Conservation (phyloP, 2,113 vertebrate genomes). For the Polyodon spathula region DNA sequence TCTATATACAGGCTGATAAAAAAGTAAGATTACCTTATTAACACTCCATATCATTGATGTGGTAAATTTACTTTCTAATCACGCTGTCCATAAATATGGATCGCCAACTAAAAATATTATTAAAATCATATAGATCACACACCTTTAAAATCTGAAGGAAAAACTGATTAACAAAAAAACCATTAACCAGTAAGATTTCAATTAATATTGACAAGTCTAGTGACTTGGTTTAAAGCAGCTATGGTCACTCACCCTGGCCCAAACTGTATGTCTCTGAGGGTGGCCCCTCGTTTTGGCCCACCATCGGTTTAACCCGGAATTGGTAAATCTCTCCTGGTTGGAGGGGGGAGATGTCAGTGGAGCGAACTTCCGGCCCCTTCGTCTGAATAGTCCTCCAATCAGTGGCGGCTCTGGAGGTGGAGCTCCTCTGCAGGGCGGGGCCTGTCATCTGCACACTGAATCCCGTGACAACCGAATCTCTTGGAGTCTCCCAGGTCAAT, state of each 20-base stretch:
- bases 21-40: too few species aligned
- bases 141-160: too few species aligned
- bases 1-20: too few species aligned
- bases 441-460: slow-evolving; percentile 52
- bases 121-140: too few species aligned
- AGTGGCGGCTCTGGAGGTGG: background rate
- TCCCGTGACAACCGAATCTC: slow-evolving; percentile 46
- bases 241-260: slow-evolving; percentile 34
- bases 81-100: too few species aligned
- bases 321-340: slow-evolving; percentile 35
- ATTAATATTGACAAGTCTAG: background rate
- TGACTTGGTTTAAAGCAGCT: background rate
- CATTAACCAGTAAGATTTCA: too few species aligned
- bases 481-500: slow-evolving; percentile 46
- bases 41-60: too few species aligned
- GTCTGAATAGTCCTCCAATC: slow-evolving; percentile 28
- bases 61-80: too few species aligned
- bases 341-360: slow-evolving; percentile 30
- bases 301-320: slow-evolving; percentile 46
- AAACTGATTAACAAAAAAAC: too few species aligned
- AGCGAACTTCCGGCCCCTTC: slow-evolving; percentile 29
- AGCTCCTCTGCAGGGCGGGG: slow-evolving; percentile 21
- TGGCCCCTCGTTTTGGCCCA: slow-evolving; percentile 26
- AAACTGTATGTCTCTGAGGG: slow-evolving; percentile 22
- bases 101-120: too few species aligned